phyloP scores from a whole-genome alignment of 2,113 vertebrate species.

The Mus spicilegus region DNA sequence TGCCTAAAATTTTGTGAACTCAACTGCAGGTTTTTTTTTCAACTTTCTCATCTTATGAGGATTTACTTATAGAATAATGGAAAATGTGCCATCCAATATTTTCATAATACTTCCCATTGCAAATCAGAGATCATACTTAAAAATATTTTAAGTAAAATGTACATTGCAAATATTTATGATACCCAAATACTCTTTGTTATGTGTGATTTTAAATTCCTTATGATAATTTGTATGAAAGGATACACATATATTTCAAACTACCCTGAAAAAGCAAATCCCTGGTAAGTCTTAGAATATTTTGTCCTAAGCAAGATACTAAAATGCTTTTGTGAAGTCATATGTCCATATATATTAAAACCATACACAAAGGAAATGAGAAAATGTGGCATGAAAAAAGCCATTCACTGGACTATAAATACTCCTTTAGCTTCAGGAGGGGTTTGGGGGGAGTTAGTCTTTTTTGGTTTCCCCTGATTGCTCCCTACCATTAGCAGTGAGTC shows the following conservation, averaged over 20 bases:
- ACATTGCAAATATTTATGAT: not conserved
- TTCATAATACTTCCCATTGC: not conserved
- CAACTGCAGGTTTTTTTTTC: not conserved
- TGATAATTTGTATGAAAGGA: slow-evolving; percentile 36
- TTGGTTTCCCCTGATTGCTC: slow-evolving; percentile 77
- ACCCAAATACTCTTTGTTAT: not conserved
- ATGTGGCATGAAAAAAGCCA: not conserved
- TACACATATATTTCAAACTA: slow-evolving; percentile 5
- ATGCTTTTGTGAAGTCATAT: not conserved
- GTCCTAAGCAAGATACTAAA: not conserved
- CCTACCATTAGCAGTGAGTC: slow-evolving; percentile 72
- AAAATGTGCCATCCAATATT: not conserved
- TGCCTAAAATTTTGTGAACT: not conserved
- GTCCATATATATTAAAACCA: not conserved
- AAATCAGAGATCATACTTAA: not conserved
- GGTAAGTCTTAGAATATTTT: not conserved
- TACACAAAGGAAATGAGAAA: not conserved
- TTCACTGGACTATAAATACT: slow-evolving; percentile 57
- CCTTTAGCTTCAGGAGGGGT: slow-evolving; percentile 56
- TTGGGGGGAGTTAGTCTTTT: not conserved
- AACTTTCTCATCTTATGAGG: not conserved
- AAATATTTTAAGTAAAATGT: not conserved
- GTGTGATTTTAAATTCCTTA: not conserved
- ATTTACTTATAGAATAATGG: not conserved
- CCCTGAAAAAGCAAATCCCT: not conserved